Evolutionary conservation across 2,888 invertebrate genomes (phyloP).

Genomic region (Lacanobia oleracea): DNA sequence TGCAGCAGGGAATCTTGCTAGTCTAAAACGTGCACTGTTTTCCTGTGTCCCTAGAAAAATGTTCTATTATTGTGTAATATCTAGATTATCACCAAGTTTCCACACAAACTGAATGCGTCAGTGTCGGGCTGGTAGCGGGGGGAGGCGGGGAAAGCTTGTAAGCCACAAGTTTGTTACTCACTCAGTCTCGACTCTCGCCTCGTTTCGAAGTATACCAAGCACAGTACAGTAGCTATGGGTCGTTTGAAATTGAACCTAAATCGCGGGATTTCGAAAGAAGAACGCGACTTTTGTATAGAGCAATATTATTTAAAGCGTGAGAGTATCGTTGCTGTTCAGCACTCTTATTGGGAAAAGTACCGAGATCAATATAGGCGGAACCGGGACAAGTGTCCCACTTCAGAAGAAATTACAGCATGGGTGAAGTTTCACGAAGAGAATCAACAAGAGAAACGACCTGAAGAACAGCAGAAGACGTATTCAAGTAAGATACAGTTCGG

Average conservation of each 20-base stretch:
- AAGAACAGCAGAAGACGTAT: not conserved
- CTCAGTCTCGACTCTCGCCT: no score
- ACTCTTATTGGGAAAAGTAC: not conserved
- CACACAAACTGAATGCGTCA: conserved; percentile 9
- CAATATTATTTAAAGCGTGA: conserved; percentile 7
- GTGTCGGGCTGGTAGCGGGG: no score
- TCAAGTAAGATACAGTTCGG: conserved; percentile 1
- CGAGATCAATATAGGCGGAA: not conserved
- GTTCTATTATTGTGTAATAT: no score
- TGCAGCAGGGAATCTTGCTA: no score
- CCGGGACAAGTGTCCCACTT: not conserved
- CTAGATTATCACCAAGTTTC: not conserved
- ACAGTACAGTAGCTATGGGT: conserved; percentile 2
- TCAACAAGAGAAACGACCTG: not conserved
- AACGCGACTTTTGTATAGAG: conserved; percentile 17
- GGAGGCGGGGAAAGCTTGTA: not conserved
- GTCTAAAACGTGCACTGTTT: no score
- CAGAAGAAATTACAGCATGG: conserved; percentile 1
- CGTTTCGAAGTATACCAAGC: not conserved
- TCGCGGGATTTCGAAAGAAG: not conserved
- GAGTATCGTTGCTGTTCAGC: not conserved
- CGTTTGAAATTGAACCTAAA: not conserved
- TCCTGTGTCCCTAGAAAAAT: no score
- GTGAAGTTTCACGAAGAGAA: conserved; percentile 15
- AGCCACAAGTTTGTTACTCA: not conserved